Base-by-base conservation (phyloP, 1,140 invertebrate genomes). In the Drosophila sp. region DNA sequence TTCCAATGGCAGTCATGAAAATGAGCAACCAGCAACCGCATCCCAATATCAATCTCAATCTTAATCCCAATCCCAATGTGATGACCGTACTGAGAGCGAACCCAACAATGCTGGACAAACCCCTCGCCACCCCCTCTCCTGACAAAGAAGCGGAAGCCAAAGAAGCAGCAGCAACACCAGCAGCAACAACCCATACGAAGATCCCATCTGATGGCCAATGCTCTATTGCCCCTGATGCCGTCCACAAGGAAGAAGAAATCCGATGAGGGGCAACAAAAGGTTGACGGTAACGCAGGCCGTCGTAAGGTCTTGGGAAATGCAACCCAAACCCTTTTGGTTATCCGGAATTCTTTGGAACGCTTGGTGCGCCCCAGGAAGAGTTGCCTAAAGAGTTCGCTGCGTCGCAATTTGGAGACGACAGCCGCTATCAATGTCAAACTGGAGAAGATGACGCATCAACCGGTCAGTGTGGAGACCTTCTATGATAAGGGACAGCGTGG, bases 191-290 rank as follows among this genome's bases (percentile, higher is more conserved):
- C 46, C 2, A 29, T 34, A 38, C 45, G 43, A 2, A 16, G 25
- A 6, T 16, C 14, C 16, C 40, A 14, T 4, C 7, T 34, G 11
- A 36, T 51, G 51, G 6, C 41, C 2, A 53, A 48, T 7, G 18
- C 29, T 0, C 41, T 57, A 13, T 11, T 57, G 41, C 51, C 63
- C 4, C 13, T 53, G 3, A 34, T 53, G 50, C 14, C 53, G 7
- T 4, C 11, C 7, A 21, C 21, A 3, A 27, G 11, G 4, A 56
- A 40, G 13, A 34, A 32, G 27, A 27, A n/a, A 27, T 6, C 5
- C 21, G 6, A 25, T 4, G 18, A n/a, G n/a, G n/a, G 36, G 9
- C 36, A 38, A 13, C 36, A 38, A n/a, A 38, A 38, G n/a, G n/a
- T 5, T 38, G 36, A n/a, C 2, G 9, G n/a, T 5, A 13, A 3